Conservation (phyloP, 2,113 vertebrate species). For the Vimba vimba region DNA sequence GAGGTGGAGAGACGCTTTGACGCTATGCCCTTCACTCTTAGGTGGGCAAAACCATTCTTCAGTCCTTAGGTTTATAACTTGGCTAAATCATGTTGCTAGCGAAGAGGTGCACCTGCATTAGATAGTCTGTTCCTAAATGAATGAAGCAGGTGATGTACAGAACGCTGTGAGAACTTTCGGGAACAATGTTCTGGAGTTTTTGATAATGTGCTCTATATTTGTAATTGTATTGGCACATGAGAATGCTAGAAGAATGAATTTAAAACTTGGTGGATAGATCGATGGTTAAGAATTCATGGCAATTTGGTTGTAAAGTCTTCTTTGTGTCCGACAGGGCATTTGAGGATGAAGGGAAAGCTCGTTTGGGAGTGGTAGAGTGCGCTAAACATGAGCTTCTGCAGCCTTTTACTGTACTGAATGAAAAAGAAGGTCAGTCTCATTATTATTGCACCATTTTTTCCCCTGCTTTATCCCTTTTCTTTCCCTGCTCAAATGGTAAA, state of each 20-base stretch:
- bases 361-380: conserved; percentile 95
- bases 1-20: conserved; percentile 96
- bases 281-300: neutral
- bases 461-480: neutral
- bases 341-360: conserved; percentile 94
- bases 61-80: neutral
- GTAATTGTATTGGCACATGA: neutral
- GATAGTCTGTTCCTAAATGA: neutral
- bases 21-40: conserved; percentile 97
- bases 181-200: neutral
- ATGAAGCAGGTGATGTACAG: neutral
- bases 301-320: neutral
- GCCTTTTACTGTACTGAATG: conserved; percentile 94
- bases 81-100: neutral
- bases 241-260: neutral
- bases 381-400: conserved; percentile 96
- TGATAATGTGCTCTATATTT: neutral
- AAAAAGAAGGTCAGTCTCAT: conserved; percentile 88
- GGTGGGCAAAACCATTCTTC: conserved; percentile 70
- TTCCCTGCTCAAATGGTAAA: neutral
- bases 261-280: neutral
- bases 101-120: neutral
- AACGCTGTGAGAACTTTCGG: too few species aligned
- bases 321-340: conserved; percentile 81
- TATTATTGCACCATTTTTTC: too few species aligned